Conservation (phyloP, 1,140 invertebrate species). For the Nomia melanderi region DNA sequence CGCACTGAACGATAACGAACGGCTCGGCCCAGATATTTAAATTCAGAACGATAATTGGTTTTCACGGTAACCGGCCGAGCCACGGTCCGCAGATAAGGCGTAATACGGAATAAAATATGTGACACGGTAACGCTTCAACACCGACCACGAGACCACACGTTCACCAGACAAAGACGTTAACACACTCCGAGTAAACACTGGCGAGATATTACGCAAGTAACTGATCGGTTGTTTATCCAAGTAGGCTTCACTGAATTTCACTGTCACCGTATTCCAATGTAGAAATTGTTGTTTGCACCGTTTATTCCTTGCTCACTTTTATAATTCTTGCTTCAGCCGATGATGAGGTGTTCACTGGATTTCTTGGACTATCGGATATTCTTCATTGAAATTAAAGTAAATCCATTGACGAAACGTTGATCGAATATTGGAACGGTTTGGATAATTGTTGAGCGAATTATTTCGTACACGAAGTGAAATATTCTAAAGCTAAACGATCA, state of each 20-base stretch:
- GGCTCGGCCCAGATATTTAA: not conserved
- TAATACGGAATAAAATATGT: not conserved
- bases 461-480: not conserved
- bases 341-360: too few relatives aligned
- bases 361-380: too few relatives aligned
- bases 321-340: too few relatives aligned
- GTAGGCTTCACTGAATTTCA: not conserved
- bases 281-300: not conserved
- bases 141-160: slow-evolving; percentile 59
- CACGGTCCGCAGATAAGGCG: not conserved
- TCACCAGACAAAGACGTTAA: slow-evolving; percentile 48
- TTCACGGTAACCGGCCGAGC: too few relatives aligned
- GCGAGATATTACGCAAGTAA: not conserved
- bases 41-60: not conserved
- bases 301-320: not conserved
- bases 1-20: not conserved
- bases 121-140: slow-evolving; percentile 2
- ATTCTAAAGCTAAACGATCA: slow-evolving; percentile 71
- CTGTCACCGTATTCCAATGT: not conserved
- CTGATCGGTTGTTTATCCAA: not conserved
- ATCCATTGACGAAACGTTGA: too few relatives aligned
- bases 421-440: too few relatives aligned
- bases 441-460: not conserved
- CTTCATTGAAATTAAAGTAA: too few relatives aligned
- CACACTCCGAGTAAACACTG: not conserved